These are phyloP conservation scores for Lophura nycthemera DNA, from an alignment of 2,113 vertebrate genomes.

Conservation along the genomic window DNA sequence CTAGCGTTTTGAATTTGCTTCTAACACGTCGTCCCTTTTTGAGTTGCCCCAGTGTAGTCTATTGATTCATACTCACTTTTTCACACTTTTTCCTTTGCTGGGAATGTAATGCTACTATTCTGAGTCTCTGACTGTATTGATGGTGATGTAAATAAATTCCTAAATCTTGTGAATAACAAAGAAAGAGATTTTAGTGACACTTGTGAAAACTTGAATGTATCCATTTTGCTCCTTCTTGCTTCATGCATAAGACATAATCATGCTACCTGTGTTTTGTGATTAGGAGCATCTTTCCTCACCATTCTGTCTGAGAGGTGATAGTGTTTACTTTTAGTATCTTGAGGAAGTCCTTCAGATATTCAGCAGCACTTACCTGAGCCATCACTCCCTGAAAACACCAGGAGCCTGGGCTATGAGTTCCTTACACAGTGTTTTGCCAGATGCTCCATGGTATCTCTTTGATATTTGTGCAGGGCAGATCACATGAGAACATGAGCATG, in stretches of 20 bases:
- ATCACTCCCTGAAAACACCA: not conserved
- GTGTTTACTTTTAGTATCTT: not conserved
- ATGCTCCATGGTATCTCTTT: not conserved
- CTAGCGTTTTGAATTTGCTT: slow-evolving; percentile 9
- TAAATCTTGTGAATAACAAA: not conserved
- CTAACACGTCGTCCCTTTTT: not conserved
- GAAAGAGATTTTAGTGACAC: not conserved
- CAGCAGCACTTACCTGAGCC: not conserved
- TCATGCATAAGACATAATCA: accelerated
- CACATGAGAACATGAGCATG: not conserved
- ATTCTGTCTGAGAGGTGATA: not conserved
- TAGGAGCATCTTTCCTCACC: not conserved
- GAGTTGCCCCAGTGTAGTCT: not conserved
- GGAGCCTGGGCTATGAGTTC: not conserved
- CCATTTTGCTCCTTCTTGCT: not conserved
- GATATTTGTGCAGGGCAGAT: not conserved
- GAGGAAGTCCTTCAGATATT: not conserved
- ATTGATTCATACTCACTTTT: not conserved
- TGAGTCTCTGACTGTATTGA: not conserved
- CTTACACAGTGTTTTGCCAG: not conserved
- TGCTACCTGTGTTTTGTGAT: not conserved
- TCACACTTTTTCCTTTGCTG: not conserved
- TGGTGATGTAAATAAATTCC: not conserved
- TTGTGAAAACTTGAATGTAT: not conserved
- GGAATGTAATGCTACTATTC: not conserved